Evolutionary conservation across 2,888 invertebrate genomes (phyloP).

Genomic region (Rotaria sp.): DNA sequence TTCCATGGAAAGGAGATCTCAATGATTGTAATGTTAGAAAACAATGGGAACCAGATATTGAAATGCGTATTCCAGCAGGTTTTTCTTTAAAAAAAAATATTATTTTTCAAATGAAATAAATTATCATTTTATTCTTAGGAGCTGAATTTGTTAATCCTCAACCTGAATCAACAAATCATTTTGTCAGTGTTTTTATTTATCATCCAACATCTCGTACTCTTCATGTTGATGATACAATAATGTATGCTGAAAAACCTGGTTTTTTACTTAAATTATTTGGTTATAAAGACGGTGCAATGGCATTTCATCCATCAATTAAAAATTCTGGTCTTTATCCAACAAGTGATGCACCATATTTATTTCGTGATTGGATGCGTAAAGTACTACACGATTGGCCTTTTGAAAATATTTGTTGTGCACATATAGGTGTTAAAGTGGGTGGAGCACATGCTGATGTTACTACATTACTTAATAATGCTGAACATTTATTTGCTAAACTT

Average conservation of each 20-base stretch:
- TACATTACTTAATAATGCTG: not conserved
- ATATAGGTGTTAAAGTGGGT: slow-evolving; percentile 3
- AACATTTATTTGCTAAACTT: not conserved
- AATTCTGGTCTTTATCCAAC: not conserved
- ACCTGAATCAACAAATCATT: slow-evolving; percentile 24
- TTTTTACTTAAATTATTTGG: slow-evolving; percentile 17
- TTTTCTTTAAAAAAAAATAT: not conserved
- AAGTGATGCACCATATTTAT: slow-evolving; percentile 6
- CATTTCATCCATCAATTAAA: slow-evolving; percentile 23
- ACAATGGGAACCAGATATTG: slow-evolving; percentile 17
- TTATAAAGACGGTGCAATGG: not conserved
- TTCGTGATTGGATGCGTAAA: slow-evolving; percentile 31
- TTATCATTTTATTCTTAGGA: not conserved
- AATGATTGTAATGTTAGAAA: slow-evolving; percentile 12
- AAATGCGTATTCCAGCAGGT: slow-evolving; percentile 29
- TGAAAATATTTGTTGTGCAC: slow-evolving; percentile 22
- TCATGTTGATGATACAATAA: slow-evolving; percentile 15
- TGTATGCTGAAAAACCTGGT: slow-evolving; percentile 8
- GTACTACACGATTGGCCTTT: not conserved
- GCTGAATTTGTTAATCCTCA: slow-evolving; percentile 26
- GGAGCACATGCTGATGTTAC: slow-evolving; percentile 29
- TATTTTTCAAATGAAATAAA: not conserved
- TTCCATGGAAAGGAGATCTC: slow-evolving; percentile 15
- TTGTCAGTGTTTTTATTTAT: slow-evolving; percentile 14
- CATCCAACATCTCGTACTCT: slow-evolving; percentile 24